phyloP scores from a whole-genome alignment of 2,797 vertebrate genomes.

The Pelodytes ibericus region DNA sequence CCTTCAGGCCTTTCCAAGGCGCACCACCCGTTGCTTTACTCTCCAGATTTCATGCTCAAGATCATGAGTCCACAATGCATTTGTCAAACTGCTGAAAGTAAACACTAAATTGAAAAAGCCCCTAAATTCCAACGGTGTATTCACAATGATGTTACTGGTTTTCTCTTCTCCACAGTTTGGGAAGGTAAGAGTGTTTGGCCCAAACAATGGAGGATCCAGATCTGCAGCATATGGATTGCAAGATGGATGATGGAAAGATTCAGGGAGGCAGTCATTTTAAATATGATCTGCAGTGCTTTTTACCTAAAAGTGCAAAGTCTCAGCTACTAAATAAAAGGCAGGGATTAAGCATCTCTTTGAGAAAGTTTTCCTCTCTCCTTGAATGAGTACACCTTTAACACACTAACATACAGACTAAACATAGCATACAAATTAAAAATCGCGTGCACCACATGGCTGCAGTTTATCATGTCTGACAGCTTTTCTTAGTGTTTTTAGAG shows the following conservation, averaged over 20 bases:
- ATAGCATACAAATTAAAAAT: constrained; percentile 77
- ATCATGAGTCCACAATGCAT: constrained; percentile 31
- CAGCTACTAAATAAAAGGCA: constrained; percentile 51
- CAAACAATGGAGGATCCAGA: constrained; percentile 5
- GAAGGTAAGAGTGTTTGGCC: neutral
- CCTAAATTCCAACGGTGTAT: constrained; percentile 2
- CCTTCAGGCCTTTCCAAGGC: no score
- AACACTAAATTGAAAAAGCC: constrained; percentile 19
- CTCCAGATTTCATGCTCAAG: constrained; percentile 20
- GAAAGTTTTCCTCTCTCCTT: constrained; percentile 35
- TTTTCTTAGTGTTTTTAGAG: constrained; percentile 74
- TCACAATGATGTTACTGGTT: neutral
- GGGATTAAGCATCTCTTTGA: constrained; percentile 39
- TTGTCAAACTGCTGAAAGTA: constrained; percentile 18
- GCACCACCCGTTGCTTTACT: constrained; percentile 9
- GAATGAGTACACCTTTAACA: constrained; percentile 32
- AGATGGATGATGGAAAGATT: constrained; percentile 12
- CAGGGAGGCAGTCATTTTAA: constrained; percentile 34
- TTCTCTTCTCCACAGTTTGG: neutral
- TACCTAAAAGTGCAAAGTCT: constrained; percentile 55
- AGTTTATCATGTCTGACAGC: constrained; percentile 85
- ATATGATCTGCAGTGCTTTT: constrained; percentile 50
- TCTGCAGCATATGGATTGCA: neutral
- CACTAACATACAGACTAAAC: constrained; percentile 74
- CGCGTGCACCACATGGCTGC: constrained; percentile 73